A percentile compares a stretch with the other conserved stretches of the same genome.
Evolutionary conservation across 2,888 invertebrate genomes (phyloP).

Genomic region (Phasia obesa): DNA sequence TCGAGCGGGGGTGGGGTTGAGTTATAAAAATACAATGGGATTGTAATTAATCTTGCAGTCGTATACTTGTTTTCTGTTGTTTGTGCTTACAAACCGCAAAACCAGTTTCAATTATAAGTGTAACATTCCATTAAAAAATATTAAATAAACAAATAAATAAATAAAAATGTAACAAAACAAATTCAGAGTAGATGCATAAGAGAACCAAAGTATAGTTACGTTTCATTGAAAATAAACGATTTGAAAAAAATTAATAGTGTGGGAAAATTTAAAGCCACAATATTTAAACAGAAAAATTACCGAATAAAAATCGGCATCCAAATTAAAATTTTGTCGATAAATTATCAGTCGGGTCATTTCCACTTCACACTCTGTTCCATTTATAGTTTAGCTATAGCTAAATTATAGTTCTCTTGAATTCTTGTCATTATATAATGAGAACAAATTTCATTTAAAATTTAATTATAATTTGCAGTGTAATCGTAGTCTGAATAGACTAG

Average conservation of each 20-base stretch:
- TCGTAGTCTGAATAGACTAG: too few relatives aligned
- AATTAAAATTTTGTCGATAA: too few relatives aligned
- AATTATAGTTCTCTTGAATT: too few relatives aligned
- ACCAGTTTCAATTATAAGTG: slow-evolving; percentile 32
- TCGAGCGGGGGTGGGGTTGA: slow-evolving; percentile 49
- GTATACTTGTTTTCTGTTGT: background rate
- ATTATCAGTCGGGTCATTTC: too few relatives aligned
- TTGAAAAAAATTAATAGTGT: slow-evolving; percentile 1
- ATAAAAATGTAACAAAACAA: slow-evolving; percentile 6
- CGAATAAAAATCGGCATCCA: too few relatives aligned
- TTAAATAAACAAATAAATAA: background rate
- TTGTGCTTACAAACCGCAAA: slow-evolving; percentile 48
- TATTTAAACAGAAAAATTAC: too few relatives aligned
- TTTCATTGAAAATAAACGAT: background rate
- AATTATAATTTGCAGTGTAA: too few relatives aligned
- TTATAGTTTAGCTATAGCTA: too few relatives aligned
- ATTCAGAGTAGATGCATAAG: slow-evolving; percentile 8
- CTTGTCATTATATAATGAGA: too few relatives aligned
- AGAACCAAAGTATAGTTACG: background rate
- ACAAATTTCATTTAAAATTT: too few relatives aligned
- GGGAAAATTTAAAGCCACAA: slow-evolving; percentile 5
- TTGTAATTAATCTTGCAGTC: slow-evolving; percentile 50
- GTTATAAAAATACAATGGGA: slow-evolving; percentile 46
- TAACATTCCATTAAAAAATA: slow-evolving; percentile 10
- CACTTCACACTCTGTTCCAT: too few relatives aligned